Conservation (phyloP, 2,113 vertebrate species). For the Eretmochelys imbricata region DNA sequence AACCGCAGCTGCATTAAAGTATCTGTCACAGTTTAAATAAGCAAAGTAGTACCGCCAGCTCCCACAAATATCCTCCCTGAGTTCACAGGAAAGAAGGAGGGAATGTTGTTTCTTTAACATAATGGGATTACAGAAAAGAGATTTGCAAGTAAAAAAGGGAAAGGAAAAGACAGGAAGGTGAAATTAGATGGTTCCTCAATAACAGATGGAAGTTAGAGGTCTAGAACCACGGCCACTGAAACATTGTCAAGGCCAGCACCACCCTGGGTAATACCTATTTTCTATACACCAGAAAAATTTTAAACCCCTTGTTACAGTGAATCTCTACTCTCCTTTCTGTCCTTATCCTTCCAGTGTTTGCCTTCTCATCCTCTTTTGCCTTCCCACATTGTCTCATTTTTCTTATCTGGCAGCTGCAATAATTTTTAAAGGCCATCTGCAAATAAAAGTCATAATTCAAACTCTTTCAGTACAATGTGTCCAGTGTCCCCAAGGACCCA, state of each 20-base stretch:
- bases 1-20: not conserved
- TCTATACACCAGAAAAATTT: not conserved
- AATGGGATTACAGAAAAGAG: not conserved
- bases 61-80: not conserved
- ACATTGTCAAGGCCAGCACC: not conserved
- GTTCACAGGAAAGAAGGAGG: not conserved
- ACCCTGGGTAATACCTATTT: not conserved
- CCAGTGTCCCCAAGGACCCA: not conserved
- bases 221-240: rapidly evolving
- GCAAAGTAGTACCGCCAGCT: not conserved
- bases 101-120: not conserved
- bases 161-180: not conserved
- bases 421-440: not conserved
- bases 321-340: not conserved
- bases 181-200: not conserved
- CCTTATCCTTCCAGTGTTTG: not conserved
- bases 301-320: not conserved
- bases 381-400: not conserved
- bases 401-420: not conserved
- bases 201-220: not conserved
- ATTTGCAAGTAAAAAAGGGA: not conserved
- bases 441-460: not conserved
- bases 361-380: not conserved
- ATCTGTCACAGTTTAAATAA: not conserved
- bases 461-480: not conserved